Conservation (phyloP, 2,113 vertebrate species). For the Rhegmatorhina hoffmannsi region DNA sequence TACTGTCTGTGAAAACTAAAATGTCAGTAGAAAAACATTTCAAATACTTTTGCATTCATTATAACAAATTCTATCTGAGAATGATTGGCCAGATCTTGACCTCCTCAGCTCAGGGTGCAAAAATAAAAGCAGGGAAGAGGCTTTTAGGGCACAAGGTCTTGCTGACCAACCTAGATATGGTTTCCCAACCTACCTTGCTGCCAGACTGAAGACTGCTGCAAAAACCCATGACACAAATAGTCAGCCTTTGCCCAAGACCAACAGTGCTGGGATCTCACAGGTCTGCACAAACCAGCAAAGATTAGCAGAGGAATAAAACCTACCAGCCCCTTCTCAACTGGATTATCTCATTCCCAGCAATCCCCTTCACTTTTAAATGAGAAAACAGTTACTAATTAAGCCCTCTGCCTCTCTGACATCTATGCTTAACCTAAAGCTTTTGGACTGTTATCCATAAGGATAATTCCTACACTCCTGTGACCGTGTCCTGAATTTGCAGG, state of each 20-base stretch:
- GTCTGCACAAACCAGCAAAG: neutral
- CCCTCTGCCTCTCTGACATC: neutral
- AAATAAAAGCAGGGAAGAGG: neutral
- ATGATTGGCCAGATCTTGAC: neutral
- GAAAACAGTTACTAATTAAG: neutral
- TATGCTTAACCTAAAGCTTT: neutral
- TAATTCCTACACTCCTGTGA: neutral
- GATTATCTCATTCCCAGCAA: neutral
- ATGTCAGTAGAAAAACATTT: neutral
- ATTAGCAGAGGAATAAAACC: neutral
- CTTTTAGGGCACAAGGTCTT: neutral
- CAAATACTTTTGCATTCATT: neutral
- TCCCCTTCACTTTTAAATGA: neutral
- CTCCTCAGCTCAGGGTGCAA: neutral
- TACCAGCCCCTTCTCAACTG: neutral
- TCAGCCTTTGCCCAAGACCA: neutral
- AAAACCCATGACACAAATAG: accelerated
- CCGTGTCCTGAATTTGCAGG: neutral
- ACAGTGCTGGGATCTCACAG: neutral
- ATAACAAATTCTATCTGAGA: neutral
- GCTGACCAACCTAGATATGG: neutral
- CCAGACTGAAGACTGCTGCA: neutral
- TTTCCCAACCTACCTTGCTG: neutral
- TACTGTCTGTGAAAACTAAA: neutral
- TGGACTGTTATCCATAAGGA: neutral